Evolutionary conservation across 2,797 vertebrate species (phyloP).

Genomic region (Erithacus rubecula): DNA sequence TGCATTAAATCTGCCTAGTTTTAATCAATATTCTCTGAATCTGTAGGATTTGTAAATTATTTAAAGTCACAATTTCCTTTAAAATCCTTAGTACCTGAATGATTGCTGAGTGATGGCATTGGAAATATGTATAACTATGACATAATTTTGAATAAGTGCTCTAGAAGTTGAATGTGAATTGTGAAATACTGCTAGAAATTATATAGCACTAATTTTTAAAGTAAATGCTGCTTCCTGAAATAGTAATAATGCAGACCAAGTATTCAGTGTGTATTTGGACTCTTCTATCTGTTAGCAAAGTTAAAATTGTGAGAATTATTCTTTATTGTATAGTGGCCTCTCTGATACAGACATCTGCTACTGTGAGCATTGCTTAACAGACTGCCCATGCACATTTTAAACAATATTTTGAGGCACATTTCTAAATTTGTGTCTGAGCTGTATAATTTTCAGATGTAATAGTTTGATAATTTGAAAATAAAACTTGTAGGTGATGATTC

Average conservation of each 20-base stretch:
- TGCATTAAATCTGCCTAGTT: background rate
- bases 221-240: background rate
- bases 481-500: background rate
- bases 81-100: background rate
- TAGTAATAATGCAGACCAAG: background rate
- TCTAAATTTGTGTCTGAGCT: background rate
- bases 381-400: background rate
- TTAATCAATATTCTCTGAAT: background rate
- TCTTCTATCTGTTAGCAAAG: background rate
- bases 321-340: background rate
- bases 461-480: background rate
- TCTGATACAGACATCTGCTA: background rate
- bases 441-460: conserved; percentile 3
- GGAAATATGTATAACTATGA: background rate
- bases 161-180: background rate
- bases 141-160: background rate
- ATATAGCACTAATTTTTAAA: background rate
- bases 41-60: background rate
- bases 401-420: background rate
- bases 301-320: background rate
- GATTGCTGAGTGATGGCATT: background rate
- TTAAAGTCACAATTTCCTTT: background rate
- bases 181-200: background rate
- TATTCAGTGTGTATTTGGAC: background rate
- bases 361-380: background rate